Evolutionary conservation across 92 coral and sea anemone species (phyloP).

Genomic region (Umimayanthus kanabou): DNA sequence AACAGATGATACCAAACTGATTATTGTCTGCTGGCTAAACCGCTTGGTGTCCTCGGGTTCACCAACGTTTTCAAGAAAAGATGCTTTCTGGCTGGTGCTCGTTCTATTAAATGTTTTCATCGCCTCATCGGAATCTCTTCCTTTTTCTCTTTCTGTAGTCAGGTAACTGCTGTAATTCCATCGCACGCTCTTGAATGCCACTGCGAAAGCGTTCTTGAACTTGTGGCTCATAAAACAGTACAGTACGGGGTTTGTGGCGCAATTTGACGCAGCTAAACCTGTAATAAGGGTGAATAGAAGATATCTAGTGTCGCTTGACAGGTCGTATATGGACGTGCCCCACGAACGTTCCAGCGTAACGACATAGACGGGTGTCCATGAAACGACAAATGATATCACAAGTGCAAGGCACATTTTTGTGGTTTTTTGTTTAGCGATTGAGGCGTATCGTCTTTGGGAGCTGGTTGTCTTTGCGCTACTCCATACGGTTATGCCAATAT

Average conservation of each 20-base stretch:
- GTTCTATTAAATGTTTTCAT: background rate
- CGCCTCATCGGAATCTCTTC: background rate
- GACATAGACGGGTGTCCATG: slow-evolving; percentile 71
- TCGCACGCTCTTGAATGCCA: background rate
- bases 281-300: slow-evolving; percentile 52
- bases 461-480: slow-evolving; percentile 63
- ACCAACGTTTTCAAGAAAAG: background rate
- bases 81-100: background rate
- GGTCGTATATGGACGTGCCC: background rate
- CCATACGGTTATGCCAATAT: slow-evolving; percentile 71
- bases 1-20: background rate
- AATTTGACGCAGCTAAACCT: slow-evolving; percentile 67
- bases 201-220: slow-evolving; percentile 62
- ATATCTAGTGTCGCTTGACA: background rate
- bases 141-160: background rate
- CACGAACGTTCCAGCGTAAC: background rate
- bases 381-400: slow-evolving; percentile 68
- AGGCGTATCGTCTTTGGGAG: slow-evolving; percentile 32
- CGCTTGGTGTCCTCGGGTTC: background rate
- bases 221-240: slow-evolving; percentile 86
- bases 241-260: slow-evolving; percentile 74
- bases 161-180: background rate
- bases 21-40: background rate
- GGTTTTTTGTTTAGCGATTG: slow-evolving; percentile 51
- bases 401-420: slow-evolving; percentile 70